Base-by-base conservation (phyloP, 64 coral and sea anemone species). In the Actinia tenebrosa region DNA sequence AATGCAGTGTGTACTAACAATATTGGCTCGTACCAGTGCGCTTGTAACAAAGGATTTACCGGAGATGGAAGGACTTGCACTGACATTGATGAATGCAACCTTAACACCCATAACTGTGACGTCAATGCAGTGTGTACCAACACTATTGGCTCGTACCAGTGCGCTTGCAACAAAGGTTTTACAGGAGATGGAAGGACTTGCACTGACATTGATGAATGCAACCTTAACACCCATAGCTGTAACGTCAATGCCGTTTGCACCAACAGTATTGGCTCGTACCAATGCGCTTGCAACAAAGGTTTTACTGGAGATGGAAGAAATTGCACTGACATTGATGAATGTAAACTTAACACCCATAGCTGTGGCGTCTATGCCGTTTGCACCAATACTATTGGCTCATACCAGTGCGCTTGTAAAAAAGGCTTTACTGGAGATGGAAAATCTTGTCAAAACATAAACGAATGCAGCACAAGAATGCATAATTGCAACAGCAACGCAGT, bases 241-340 rank as follows among this genome's bases (percentile, higher is more conserved):
- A 1, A 61, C 59, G 18, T 1, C 60, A 61, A 78, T 55, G 86
- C 86, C 56, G 5, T 1, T 2, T 87, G 86, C 16, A 87, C 8
- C 47, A 50, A 50, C 7, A 50, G 0, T 50, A 50, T 50, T 50
- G 47, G 86, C 7, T 83, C 90, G 0, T 83, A 83, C 45, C 16
- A 37, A 37, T 92, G 90, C 58, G 16, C 37, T 7, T 92, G 90
- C 53, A 58, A 56, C 14, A 56, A 50, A 8, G 90, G 90, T 4
- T 92, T 75, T 42, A 68, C 8, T 4, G 90, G 90, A 23, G 90
- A 92, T 84, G 90, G 90, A 16, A 71, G 56, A 37, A 7, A 10
- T 1, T 92, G 90, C 55, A 80, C 20, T 2, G 90, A 19, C 14
- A 50, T 3, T 50, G 47, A 50, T 50, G 47, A 50, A 50, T 50